These are phyloP conservation scores for Nineta flava DNA, from an alignment of 2,888 invertebrate species.

Conservation along the genomic window DNA sequence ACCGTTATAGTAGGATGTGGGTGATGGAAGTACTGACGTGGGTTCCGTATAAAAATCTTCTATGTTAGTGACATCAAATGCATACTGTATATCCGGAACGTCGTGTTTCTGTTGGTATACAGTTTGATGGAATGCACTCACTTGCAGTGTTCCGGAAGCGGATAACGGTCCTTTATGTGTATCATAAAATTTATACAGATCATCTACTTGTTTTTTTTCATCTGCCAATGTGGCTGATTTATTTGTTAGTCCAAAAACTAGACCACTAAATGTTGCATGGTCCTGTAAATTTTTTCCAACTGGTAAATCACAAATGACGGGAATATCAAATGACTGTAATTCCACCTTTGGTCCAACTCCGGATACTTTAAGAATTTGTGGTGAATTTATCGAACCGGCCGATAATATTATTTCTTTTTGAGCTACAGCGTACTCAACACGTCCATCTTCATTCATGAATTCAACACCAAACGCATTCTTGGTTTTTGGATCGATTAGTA, in stretches of 20 bases:
- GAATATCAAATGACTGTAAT: constrained; percentile 32
- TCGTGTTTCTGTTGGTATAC: constrained; percentile 29
- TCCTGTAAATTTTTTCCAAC: constrained; percentile 64
- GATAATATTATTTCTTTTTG: constrained; percentile 46
- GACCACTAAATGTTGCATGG: constrained; percentile 48
- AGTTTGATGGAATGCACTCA: constrained; percentile 44
- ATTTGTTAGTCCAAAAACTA: constrained; percentile 37
- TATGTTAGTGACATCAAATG: constrained; percentile 41
- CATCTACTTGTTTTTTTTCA: constrained; percentile 26
- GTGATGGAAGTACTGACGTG: constrained; percentile 31
- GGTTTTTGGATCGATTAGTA: constrained; percentile 37
- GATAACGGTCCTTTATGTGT: constrained; percentile 35
- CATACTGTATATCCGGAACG: constrained; percentile 49
- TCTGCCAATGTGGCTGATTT: constrained; percentile 33
- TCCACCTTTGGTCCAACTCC: constrained; percentile 46
- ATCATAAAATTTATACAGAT: constrained; percentile 29
- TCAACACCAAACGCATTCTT: constrained; percentile 37
- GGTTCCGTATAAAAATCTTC: constrained; percentile 40
- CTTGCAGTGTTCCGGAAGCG: constrained; percentile 35
- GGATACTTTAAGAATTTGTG: constrained; percentile 46
- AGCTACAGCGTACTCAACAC: constrained; percentile 29
- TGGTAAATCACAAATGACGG: constrained; percentile 42
- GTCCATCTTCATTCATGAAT: constrained; percentile 29
- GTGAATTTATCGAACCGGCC: constrained; percentile 42
- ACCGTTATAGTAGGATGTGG: constrained; percentile 45